Percentiles rank a stretch among this genome's conserved stretches.
Evolutionary conservation across 2,888 invertebrate species (phyloP).

Genomic region (Chrysomela aeneicollis): DNA sequence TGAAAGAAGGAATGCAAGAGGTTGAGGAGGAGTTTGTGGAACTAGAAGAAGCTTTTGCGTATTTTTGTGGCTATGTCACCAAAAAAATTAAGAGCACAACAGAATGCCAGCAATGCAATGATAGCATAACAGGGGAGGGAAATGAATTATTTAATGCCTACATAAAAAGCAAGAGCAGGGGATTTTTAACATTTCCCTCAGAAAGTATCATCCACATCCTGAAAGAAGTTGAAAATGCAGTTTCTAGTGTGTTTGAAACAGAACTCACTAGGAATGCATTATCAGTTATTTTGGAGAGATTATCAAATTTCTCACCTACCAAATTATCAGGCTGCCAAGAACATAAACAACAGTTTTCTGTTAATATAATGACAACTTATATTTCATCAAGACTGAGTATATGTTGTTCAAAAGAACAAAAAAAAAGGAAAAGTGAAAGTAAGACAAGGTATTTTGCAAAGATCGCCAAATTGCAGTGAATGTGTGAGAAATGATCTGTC

Average conservation of each 20-base stretch:
- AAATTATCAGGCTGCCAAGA: neutral
- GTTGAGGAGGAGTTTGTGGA: neutral
- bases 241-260: neutral
- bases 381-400: neutral
- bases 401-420: no score
- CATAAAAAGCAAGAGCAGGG: neutral
- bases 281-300: neutral
- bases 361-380: neutral
- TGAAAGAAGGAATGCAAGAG: neutral
- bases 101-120: neutral
- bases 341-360: neutral
- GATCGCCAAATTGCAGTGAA: no score
- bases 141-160: neutral
- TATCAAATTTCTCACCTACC: neutral
- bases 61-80: constrained; percentile 1
- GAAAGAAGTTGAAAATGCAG: neutral
- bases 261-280: neutral
- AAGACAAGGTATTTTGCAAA: no score
- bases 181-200: constrained; percentile 2
- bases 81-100: neutral
- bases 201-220: neutral
- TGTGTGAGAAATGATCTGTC: no score
- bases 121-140: neutral
- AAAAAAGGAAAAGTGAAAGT: no score
- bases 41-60: neutral